Base-by-base conservation (phyloP, 2,888 invertebrate species). In the Protophormia terraenovae region DNA sequence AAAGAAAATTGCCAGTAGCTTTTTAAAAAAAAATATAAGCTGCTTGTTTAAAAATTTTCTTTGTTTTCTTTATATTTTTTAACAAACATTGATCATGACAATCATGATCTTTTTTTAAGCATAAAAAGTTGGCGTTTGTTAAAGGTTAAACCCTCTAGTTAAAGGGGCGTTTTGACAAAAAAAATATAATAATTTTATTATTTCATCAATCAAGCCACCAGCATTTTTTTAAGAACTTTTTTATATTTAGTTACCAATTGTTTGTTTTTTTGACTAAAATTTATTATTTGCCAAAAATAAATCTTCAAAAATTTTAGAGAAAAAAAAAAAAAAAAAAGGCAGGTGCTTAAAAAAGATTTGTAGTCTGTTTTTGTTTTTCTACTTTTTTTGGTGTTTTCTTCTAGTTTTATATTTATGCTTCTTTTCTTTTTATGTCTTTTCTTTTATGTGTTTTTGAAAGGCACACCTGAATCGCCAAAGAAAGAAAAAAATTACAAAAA, bases 151-250 rank as follows among this genome's bases (percentile, higher is more conserved):
- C 58, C 38, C 53, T 12, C 64, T 64, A 24, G 71, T 72, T 79
- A 72, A 72, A 72, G 79, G 41, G 79, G 79, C 72, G 71, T 62
- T 38, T 45, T 41, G 8, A n/a, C n/a, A n/a, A n/a, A 24, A 8
- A 41, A 5, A 58, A 24, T 45, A 10, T 47, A 27, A 10, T 66
- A 45, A 3, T 45, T 27, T 67, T 67, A 32, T 16, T 47, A 47
- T 5, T 67, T 47, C 47, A 29, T 67, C 47, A 47, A 67, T 29
- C 66, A 67, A 47, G 7, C 24, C 14, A 16, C n/a, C 27, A 58
- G 29, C 27, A 58, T 58, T 47, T 60, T 60, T 66, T 45, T 29
- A 0, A 6, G 8, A 27, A 12, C 45, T n/a, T 16, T 66, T 66
- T 27, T 24, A 16, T n/a, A 19, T 38, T 62, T 62, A 3, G 10